Percentiles rank a stretch among this genome's conserved stretches.
Conservation (phyloP, 2,888 invertebrate species). For the Mesochorus sp. region DNA sequence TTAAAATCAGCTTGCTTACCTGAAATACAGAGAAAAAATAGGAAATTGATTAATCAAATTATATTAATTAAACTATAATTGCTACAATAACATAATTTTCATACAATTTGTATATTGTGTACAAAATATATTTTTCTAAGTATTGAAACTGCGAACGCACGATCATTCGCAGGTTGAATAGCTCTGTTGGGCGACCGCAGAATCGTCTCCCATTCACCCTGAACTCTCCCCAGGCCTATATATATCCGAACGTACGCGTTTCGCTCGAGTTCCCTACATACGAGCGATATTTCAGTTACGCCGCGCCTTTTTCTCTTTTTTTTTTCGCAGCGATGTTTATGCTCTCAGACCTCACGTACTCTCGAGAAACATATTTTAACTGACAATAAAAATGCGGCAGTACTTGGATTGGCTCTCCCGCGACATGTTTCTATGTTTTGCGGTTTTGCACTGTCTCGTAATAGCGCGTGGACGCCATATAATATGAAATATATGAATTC, state of each 20-base stretch:
- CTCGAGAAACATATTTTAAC: slow-evolving; percentile 26
- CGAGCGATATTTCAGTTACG: slow-evolving; percentile 33
- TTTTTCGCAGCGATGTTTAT: slow-evolving; percentile 11
- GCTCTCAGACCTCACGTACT: neutral
- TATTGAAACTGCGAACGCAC: too few relatives aligned
- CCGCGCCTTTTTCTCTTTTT: too few relatives aligned
- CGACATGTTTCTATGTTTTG: neutral
- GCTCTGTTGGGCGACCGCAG: neutral
- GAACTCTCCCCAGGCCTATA: slow-evolving; percentile 14
- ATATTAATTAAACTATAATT: neutral
- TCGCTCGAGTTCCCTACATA: slow-evolving; percentile 25
- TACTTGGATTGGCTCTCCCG: neutral
- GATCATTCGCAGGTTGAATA: too few relatives aligned
- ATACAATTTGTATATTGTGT: neutral
- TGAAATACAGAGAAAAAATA: slow-evolving; percentile 36
- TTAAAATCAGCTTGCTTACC: slow-evolving; percentile 39
- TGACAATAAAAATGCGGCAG: slow-evolving; percentile 21
- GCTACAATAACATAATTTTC: neutral
- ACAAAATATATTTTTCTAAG: neutral
- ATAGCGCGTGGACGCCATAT: neutral
- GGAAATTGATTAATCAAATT: neutral
- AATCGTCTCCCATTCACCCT: neutral
- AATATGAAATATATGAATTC: neutral
- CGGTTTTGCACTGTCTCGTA: neutral
- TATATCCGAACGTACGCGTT: slow-evolving; percentile 7